These are phyloP conservation scores for Mimas tiliae DNA, from an alignment of 2,888 invertebrate genomes.

Conservation along the genomic window DNA sequence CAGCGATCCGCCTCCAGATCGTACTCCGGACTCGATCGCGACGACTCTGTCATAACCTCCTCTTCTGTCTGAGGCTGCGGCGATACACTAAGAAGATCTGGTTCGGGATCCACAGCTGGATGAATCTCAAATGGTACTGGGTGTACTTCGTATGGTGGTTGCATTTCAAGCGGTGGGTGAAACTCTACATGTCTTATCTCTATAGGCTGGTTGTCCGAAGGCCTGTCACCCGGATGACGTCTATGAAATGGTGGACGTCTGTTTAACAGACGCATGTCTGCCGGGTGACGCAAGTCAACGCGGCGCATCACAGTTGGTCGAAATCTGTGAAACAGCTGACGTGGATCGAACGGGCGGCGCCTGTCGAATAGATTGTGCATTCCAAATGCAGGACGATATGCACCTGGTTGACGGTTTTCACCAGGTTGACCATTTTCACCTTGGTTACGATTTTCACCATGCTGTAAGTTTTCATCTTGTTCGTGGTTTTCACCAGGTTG, in stretches of 20 bases:
- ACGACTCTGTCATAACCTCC: not conserved
- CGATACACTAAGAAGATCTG: not conserved
- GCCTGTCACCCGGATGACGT: not conserved
- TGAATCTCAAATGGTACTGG: not conserved
- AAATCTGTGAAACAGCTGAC: not conserved
- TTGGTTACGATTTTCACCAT: not conserved
- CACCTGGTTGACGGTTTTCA: not conserved
- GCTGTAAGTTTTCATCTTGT: not conserved
- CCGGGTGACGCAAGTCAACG: not conserved
- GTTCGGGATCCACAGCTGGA: not conserved
- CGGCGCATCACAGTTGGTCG: not conserved
- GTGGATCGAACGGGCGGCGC: not conserved
- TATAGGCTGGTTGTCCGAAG: not conserved
- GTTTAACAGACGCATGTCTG: not conserved
- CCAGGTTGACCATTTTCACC: not conserved
- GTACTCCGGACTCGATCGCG: not conserved
- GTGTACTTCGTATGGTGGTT: not conserved
- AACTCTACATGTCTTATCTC: not conserved
- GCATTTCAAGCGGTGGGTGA: not conserved
- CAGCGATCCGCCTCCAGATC: slow-evolving; percentile 8
- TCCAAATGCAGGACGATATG: not conserved
- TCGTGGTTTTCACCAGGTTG: not conserved
- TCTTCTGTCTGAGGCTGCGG: not conserved
- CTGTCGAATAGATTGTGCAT: not conserved
- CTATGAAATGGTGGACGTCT: not conserved